A percentile compares a stretch with the other conserved stretches of the same genome.
These are phyloP conservation scores for Hemitrygon akajei DNA, from an alignment of 2,797 vertebrate genomes.

Conservation along the genomic window DNA sequence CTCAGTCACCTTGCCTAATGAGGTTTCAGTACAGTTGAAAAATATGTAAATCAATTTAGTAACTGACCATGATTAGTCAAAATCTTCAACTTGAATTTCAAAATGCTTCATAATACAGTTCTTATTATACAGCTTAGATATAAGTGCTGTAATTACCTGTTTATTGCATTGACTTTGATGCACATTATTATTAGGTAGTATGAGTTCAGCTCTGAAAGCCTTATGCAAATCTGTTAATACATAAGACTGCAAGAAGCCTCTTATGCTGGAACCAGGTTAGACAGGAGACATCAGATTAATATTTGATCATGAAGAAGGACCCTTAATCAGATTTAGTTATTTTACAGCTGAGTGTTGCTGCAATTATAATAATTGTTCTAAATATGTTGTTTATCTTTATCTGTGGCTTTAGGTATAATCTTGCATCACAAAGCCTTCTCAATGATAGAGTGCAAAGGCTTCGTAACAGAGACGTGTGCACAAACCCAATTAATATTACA, in stretches of 20 bases:
- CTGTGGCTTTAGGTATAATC: constrained; percentile 70
- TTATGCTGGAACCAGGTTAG: constrained; percentile 79
- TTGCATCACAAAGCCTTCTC: constrained; percentile 62
- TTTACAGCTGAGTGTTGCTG: constrained; percentile 78
- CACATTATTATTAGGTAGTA: constrained; percentile 84
- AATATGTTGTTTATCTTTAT: constrained; percentile 80
- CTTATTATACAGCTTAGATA: constrained; percentile 46
- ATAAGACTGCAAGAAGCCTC: constrained; percentile 89
- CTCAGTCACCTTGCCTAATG: background rate
- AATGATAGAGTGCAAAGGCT: constrained; percentile 42
- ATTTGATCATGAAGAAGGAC: constrained; percentile 91
- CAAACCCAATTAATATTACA: constrained; percentile 88
- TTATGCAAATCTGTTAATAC: constrained; percentile 89
- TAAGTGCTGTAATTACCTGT: constrained; percentile 76
- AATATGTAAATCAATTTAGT: constrained; percentile 23
- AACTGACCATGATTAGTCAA: constrained; percentile 17
- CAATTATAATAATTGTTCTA: constrained; percentile 97
- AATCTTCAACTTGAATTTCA: constrained; percentile 27
- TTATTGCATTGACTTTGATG: constrained; percentile 67
- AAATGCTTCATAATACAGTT: constrained; percentile 6
- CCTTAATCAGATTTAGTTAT: constrained; percentile 94
- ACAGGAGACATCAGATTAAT: constrained; percentile 91
- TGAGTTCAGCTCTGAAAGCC: constrained; percentile 64
- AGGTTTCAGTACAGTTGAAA: background rate
- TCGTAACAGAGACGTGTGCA: constrained; percentile 71